Base-by-base conservation (phyloP, 1,140 invertebrate genomes). In the Hypsibius dujardini region DNA sequence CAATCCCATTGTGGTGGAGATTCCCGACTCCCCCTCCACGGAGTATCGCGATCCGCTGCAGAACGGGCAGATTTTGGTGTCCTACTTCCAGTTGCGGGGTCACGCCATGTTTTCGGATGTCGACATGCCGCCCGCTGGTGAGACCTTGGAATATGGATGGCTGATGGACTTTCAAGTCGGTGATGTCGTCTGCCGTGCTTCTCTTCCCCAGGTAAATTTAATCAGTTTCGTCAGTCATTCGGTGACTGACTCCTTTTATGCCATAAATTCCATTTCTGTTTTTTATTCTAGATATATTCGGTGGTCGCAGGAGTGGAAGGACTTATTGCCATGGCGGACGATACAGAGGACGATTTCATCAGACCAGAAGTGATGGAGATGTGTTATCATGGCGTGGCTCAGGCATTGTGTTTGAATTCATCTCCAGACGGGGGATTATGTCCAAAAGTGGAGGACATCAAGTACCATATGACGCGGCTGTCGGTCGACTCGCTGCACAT, bases 121-220 rank as follows among this genome's bases (percentile, higher is more conserved):
- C 72, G 92, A 91, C 59, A 80, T 94, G 69, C 85, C 85, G 47
- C 80, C 95, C 42, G 90, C 94, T 76, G 87, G 92, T 78, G 94
- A 97, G 77, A 96, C 93, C 0, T 78, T 97, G 2, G 95, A 98
- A 78, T 98, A 98, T 79, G 91, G 88, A 0, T 98, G 95, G 95
- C 76, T 85, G 42, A 78, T 86, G 70, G 85, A 86, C 76, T 77
- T 84, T 42, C 78, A 82, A 12, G 75, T 86, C 45, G 84, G 85
- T 1, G 81, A 84, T 73, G 74, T 86, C 15, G 80, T 78, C 62
- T 84, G 83, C 28, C 80, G 81, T 70, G 75, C 85, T 1, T 83
- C 82, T 2, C 75, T 80, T 46, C 78, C 81, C 46, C 83, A 84
- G 76, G 81, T 84, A 75, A 73, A 72, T 14, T 28, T 28, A 28